Conservation (phyloP, 2,888 invertebrate species). For the Campopleginae sp. region DNA sequence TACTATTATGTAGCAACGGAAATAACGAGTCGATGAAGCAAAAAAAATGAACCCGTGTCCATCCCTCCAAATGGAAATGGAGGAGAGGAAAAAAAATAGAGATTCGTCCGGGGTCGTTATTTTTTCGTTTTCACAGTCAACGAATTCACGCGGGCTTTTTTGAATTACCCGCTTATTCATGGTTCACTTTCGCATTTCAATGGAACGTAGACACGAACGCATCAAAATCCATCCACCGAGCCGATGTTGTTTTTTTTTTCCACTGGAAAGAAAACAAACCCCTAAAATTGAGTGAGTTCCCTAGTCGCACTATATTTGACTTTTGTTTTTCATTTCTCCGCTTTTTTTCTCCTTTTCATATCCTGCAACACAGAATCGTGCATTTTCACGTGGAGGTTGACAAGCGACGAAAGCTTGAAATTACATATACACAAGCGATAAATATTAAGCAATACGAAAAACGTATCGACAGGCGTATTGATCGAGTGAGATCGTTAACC, state of each 20-base stretch:
- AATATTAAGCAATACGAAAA: slow-evolving; percentile 51
- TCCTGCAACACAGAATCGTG: slow-evolving; percentile 12
- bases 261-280: background rate
- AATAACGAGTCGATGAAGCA: slow-evolving; percentile 36
- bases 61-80: slow-evolving; percentile 16
- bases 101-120: slow-evolving; percentile 27
- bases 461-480: slow-evolving; percentile 52
- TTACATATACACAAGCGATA: slow-evolving; percentile 2
- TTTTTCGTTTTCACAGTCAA: slow-evolving; percentile 49
- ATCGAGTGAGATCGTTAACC: slow-evolving; percentile 66
- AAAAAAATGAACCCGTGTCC: slow-evolving; percentile 29
- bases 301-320: background rate
- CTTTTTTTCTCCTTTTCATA: background rate
- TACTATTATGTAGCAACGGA: slow-evolving; percentile 43
- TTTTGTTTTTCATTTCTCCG: background rate
- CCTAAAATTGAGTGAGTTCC: slow-evolving; percentile 9
- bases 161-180: slow-evolving; percentile 29
- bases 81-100: background rate
- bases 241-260: slow-evolving; percentile 17
- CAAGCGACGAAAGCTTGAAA: background rate
- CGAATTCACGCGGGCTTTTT: slow-evolving; percentile 45
- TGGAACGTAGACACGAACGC: slow-evolving; percentile 14
- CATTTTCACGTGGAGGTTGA: background rate
- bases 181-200: slow-evolving; percentile 30
- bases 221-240: background rate